Conservation (phyloP, 1,140 invertebrate species). For the Dolichoris vasculosae region DNA sequence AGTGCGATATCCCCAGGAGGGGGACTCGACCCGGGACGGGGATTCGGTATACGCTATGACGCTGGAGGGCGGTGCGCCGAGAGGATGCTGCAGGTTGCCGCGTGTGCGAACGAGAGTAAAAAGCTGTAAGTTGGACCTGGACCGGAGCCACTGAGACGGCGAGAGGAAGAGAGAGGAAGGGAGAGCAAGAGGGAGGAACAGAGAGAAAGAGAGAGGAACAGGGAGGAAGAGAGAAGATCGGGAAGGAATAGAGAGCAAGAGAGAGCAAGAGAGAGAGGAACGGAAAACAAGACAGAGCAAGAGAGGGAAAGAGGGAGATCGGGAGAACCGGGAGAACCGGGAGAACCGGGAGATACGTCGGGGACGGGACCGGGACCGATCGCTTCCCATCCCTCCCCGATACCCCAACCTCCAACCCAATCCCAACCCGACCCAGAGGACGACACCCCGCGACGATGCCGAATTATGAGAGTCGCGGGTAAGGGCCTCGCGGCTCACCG, state of each 20-base stretch:
- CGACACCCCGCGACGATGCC: not conserved
- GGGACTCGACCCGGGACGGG: not conserved
- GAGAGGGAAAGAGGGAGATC: not conserved
- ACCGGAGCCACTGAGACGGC: not conserved
- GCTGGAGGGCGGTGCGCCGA: not conserved
- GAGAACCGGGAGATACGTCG: no score
- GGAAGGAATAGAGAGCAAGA: no score
- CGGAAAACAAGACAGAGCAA: not conserved
- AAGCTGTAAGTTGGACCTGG: not conserved
- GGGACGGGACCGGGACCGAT: not conserved
- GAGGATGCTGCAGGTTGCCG: not conserved
- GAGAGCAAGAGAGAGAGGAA: no score
- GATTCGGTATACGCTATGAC: not conserved
- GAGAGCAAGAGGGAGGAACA: no score
- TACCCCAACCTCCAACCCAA: no score
- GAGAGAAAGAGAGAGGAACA: no score
- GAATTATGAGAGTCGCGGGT: slow-evolving; percentile 14
- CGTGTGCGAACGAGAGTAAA: slow-evolving; percentile 18
- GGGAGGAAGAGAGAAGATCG: no score
- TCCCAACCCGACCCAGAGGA: no score
- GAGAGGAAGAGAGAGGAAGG: no score
- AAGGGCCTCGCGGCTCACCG: not conserved
- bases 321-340: not conserved
- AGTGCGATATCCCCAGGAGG: no score
- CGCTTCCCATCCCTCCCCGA: no score